A percentile compares a stretch with the other conserved stretches of the same genome.
These are phyloP conservation scores for Hylaeus volcanicus DNA, from an alignment of 1,140 invertebrate species.

Conservation along the genomic window DNA sequence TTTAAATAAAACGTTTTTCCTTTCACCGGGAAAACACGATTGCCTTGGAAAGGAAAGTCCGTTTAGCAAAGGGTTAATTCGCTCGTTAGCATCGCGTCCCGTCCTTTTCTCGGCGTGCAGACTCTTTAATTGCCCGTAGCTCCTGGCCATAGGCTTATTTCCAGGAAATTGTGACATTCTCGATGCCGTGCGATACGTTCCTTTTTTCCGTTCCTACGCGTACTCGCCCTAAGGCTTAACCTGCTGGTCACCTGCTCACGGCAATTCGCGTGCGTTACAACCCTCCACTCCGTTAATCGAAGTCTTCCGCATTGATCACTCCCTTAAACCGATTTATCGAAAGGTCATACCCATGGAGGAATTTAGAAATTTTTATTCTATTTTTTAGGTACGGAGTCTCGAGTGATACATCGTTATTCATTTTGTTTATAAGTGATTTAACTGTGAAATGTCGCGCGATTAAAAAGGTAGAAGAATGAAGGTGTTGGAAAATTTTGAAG, in stretches of 20 bases:
- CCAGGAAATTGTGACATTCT: conserved; percentile 35
- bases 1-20: conserved; percentile 43
- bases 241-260: not conserved
- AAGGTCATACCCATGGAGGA: too few species aligned
- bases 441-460: too few species aligned
- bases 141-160: conserved; percentile 28
- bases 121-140: conserved; percentile 37
- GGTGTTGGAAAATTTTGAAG: too few species aligned
- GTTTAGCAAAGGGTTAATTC: conserved; percentile 35
- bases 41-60: conserved; percentile 45
- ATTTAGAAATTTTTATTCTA: too few species aligned
- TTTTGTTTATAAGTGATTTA: too few species aligned
- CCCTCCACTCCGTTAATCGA: conserved; percentile 19
- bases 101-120: conserved; percentile 4
- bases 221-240: conserved; percentile 6
- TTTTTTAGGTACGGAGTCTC: too few species aligned
- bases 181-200: not conserved
- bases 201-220: not conserved
- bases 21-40: conserved; percentile 43
- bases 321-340: not conserved
- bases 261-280: conserved; percentile 10
- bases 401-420: too few species aligned
- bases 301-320: not conserved
- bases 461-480: too few species aligned
- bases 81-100: conserved; percentile 32